Percentiles rank a stretch among this genome's conserved stretches.
Evolutionary conservation across 92 coral and sea anemone genomes (phyloP).

Genomic region (Porites evermanni): DNA sequence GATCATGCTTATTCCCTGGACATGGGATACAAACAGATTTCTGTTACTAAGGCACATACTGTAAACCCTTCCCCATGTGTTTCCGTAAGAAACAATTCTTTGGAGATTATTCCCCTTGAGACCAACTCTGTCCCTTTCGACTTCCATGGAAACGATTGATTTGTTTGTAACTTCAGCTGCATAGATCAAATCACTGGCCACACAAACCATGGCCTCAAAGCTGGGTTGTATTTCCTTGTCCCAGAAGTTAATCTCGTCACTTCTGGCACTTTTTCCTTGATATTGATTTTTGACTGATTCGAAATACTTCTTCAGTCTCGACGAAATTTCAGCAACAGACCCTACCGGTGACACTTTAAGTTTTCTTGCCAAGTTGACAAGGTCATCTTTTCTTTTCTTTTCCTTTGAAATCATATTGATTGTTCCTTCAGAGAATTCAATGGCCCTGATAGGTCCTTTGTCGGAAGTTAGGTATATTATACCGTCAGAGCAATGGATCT

Average conservation of each 20-base stretch:
- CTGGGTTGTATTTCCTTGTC: slow-evolving; percentile 33
- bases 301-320: slow-evolving; percentile 24
- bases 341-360: no score
- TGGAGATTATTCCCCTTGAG: slow-evolving; percentile 14
- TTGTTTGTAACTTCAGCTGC: slow-evolving; percentile 31
- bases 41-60: slow-evolving; percentile 42
- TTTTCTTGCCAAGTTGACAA: slow-evolving; percentile 33
- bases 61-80: slow-evolving; percentile 22
- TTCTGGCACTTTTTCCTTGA: neutral
- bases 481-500: slow-evolving; percentile 49
- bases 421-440: slow-evolving; percentile 46
- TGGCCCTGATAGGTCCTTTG: slow-evolving; percentile 60
- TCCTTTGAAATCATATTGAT: neutral
- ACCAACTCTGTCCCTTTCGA: slow-evolving; percentile 51
- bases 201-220: slow-evolving; percentile 43
- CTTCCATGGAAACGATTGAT: slow-evolving; percentile 27
- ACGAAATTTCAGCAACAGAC: slow-evolving; percentile 23
- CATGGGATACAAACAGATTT: slow-evolving; percentile 15
- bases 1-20: slow-evolving; percentile 27
- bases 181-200: slow-evolving; percentile 25
- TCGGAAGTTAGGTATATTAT: slow-evolving; percentile 59
- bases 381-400: slow-evolving; percentile 2
- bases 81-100: slow-evolving; percentile 9
- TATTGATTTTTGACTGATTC: slow-evolving; percentile 3
- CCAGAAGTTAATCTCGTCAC: slow-evolving; percentile 62